phyloP scores from a whole-genome alignment of 2,113 vertebrate species.

The Ailurus styani region DNA sequence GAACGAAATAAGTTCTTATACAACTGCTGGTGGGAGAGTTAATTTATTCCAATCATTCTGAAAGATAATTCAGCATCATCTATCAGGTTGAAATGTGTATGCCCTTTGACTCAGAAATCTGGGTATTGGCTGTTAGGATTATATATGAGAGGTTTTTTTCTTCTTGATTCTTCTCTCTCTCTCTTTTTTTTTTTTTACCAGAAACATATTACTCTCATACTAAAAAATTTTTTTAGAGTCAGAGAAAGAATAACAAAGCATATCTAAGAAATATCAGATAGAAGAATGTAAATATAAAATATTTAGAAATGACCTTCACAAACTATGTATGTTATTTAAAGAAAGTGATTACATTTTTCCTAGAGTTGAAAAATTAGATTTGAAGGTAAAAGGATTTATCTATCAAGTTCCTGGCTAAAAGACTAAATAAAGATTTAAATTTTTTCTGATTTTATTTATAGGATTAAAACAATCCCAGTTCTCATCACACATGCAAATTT shows the following conservation, averaged over 20 bases:
- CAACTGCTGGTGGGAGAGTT: not conserved
- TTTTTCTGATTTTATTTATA: not conserved
- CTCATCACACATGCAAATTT: not conserved
- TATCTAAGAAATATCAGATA: slow-evolving; percentile 5
- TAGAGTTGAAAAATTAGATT: not conserved
- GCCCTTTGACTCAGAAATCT: not conserved
- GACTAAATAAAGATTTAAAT: not conserved
- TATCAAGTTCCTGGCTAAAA: not conserved
- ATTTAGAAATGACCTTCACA: not conserved
- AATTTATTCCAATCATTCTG: not conserved
- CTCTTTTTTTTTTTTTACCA: not conserved
- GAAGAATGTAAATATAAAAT: not conserved
- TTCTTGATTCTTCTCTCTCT: not conserved
- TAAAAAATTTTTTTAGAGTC: not conserved
- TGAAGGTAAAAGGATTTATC: not conserved
- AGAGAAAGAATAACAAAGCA: not conserved
- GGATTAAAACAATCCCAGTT: not conserved
- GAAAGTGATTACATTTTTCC: not conserved
- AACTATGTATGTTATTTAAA: slow-evolving; percentile 4
- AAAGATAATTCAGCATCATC: not conserved
- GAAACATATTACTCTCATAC: not conserved
- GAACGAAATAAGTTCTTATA: not conserved
- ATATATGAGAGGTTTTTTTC: not conserved
- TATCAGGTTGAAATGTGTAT: not conserved
- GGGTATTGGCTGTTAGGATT: not conserved